Evolutionary conservation across 2,113 vertebrate species (phyloP).

Genomic region (Sinocyclocheilus rhinocerous): DNA sequence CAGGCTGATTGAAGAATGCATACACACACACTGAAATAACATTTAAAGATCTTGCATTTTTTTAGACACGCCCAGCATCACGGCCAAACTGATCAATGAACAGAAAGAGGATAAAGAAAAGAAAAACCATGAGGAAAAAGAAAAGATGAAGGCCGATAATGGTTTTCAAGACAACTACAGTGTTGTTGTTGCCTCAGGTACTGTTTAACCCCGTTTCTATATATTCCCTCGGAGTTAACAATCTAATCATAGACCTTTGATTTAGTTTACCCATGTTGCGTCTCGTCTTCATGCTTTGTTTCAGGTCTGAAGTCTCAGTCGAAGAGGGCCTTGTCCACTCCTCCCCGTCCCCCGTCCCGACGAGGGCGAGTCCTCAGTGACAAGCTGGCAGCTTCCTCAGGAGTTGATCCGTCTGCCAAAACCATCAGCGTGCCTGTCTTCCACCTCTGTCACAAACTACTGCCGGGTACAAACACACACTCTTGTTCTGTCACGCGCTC

Average conservation of each 20-base stretch:
- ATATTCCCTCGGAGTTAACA: background rate
- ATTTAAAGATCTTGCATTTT: slow-evolving; percentile 10
- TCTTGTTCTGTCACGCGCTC: slow-evolving; percentile 6
- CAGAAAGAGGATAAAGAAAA: slow-evolving; percentile 99
- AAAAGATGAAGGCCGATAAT: slow-evolving; percentile 97
- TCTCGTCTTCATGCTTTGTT: slow-evolving; percentile 2
- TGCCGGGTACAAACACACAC: slow-evolving; percentile 74
- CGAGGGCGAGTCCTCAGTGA: slow-evolving; percentile 91
- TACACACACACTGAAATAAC: background rate
- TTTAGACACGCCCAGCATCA: slow-evolving; percentile 97
- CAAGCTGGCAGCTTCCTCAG: slow-evolving; percentile 86
- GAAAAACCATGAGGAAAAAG: slow-evolving; percentile 98
- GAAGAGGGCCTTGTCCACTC: slow-evolving; percentile 92
- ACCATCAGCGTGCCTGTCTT: slow-evolving; percentile 97
- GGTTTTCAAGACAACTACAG: slow-evolving; percentile 99
- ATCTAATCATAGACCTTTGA: background rate
- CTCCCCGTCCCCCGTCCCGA: slow-evolving; percentile 93
- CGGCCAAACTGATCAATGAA: slow-evolving; percentile 96
- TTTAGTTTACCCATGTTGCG: background rate
- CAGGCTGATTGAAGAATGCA: background rate
- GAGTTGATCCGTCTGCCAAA: slow-evolving; percentile 88
- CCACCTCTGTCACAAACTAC: slow-evolving; percentile 94
- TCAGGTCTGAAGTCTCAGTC: slow-evolving; percentile 97
- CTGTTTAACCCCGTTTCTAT: background rate
- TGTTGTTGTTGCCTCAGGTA: slow-evolving; percentile 98